Evolutionary conservation across 2,888 invertebrate species (phyloP), one percentile per base, ranked within the genome.

Genomic region (Frankliniella intonsa): DNA sequence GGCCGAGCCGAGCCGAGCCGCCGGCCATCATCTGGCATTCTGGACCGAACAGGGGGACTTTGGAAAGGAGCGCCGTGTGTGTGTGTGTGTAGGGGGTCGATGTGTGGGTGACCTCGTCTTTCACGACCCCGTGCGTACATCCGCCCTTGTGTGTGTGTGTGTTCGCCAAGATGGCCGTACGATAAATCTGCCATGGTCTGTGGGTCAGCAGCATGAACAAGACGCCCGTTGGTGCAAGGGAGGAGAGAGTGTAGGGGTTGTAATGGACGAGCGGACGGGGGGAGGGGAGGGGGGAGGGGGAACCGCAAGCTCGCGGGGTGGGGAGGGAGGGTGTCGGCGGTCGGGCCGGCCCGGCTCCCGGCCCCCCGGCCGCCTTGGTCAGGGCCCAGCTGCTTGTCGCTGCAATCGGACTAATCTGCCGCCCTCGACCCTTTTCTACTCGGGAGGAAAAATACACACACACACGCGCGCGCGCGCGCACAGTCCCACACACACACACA

Each of bases 341-440:
- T 22, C 69, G 22, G 69, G 65, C 65, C 19, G 65, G 55, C 14
- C 7, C 14, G 51, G 51, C 14, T 51, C 10, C 14, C n/a, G 65
- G 65, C 51, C 11, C 19, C n/a, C 65, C 19, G 65, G 69, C 69
- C 22, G 22, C 22, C 69, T n/a, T 22, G 69, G 69, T 25, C 25
- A 76, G 69, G 69, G 69, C 3, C 22, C 69, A 76, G 69, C 69
- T 76, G 69, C 69, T 76, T 76, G 69, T 76, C 69, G 12, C 25
- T 76, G 69, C 69, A 76, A 76, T 76, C 69, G 69, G 69, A 76
- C 69, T 76, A 76, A 76, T 76, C 69, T 76, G 69, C 62, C 22
- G 69, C 22, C 22, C 69, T 25, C 69, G 69, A 0, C 62, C 62
- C 62, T 62, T 62, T 62, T 62, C 62, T 62, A 17, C 62, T 62